These are phyloP conservation scores for Oscheius sp. DNA, from an alignment of 2,888 invertebrate genomes.

Conservation along the genomic window DNA sequence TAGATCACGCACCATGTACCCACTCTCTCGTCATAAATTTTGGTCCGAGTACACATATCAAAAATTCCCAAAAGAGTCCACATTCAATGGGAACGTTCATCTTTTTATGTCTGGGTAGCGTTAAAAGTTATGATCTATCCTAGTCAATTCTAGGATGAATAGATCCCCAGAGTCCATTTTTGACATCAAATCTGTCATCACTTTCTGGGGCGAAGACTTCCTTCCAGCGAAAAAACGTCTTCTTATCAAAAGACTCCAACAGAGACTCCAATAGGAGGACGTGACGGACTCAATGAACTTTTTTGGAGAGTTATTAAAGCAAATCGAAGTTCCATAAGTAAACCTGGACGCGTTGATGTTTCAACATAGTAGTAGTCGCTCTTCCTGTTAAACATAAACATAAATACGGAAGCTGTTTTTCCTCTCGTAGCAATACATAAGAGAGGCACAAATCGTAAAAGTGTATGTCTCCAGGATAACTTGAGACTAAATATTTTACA, in stretches of 20 bases:
- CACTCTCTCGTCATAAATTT: too few relatives aligned
- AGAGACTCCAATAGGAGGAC: too few relatives aligned
- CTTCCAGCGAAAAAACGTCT: too few relatives aligned
- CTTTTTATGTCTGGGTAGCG: conserved; percentile 1
- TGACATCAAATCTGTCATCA: conserved; percentile 25
- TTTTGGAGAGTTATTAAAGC: not conserved
- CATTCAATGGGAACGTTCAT: conserved; percentile 12
- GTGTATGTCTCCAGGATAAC: too few relatives aligned
- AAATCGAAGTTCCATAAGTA: not conserved
- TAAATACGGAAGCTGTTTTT: too few relatives aligned
- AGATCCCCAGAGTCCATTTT: conserved; percentile 19
- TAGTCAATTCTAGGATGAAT: conserved; percentile 14
- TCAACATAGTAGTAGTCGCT: not conserved
- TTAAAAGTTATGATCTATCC: conserved; percentile 7
- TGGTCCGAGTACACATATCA: too few relatives aligned
- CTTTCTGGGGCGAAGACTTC: not conserved
- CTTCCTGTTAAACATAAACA: too few relatives aligned
- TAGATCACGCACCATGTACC: too few relatives aligned
- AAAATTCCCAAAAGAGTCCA: conserved; percentile 4
- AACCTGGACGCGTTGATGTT: not conserved
- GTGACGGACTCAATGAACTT: not conserved
- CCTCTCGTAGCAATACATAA: too few relatives aligned
- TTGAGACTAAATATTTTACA: not conserved
- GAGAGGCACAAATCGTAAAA: too few relatives aligned
- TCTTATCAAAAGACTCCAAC: too few relatives aligned